These are phyloP conservation scores for Temnothorax longispinosus DNA, from an alignment of 1,140 invertebrate genomes.

Conservation along the genomic window DNA sequence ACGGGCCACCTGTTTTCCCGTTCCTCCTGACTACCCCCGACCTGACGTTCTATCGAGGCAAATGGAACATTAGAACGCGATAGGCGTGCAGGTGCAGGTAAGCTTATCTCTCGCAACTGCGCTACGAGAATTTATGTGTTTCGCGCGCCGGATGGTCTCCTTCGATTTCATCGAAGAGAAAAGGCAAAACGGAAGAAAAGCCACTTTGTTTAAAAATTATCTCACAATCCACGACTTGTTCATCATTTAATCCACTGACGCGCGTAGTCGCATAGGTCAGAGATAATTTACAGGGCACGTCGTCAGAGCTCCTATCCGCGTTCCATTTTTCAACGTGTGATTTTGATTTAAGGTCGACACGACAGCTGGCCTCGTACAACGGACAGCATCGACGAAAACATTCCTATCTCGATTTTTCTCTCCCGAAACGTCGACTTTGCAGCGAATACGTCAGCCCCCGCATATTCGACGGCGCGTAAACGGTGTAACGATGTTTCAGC, in stretches of 20 bases:
- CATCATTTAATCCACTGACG: neutral
- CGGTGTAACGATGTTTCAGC: slow-evolving; percentile 32
- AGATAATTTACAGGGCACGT: slow-evolving; percentile 36
- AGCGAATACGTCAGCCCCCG: neutral
- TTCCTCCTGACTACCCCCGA: neutral
- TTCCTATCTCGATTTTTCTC: slow-evolving; percentile 46
- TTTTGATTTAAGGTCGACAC: slow-evolving; percentile 55
- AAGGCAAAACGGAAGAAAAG: neutral
- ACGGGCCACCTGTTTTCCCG: slow-evolving; percentile 58
- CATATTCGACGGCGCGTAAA: slow-evolving; percentile 19
- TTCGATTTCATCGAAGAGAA: neutral
- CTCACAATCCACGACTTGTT: neutral
- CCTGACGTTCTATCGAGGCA: slow-evolving; percentile 33
- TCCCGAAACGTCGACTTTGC: slow-evolving; percentile 13
- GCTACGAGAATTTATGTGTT: neutral
- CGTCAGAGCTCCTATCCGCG: slow-evolving; percentile 39
- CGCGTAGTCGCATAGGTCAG: neutral
- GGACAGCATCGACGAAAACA: slow-evolving; percentile 41
- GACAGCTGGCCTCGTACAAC: slow-evolving; percentile 41
- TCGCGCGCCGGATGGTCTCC: neutral
- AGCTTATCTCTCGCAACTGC: slow-evolving; percentile 4
- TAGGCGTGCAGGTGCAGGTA: neutral
- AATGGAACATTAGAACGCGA: slow-evolving; percentile 24
- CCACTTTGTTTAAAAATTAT: neutral
- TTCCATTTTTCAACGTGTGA: slow-evolving; percentile 51